Conservation (phyloP, 1,140 invertebrate species). For the Drosophila sucinea region DNA sequence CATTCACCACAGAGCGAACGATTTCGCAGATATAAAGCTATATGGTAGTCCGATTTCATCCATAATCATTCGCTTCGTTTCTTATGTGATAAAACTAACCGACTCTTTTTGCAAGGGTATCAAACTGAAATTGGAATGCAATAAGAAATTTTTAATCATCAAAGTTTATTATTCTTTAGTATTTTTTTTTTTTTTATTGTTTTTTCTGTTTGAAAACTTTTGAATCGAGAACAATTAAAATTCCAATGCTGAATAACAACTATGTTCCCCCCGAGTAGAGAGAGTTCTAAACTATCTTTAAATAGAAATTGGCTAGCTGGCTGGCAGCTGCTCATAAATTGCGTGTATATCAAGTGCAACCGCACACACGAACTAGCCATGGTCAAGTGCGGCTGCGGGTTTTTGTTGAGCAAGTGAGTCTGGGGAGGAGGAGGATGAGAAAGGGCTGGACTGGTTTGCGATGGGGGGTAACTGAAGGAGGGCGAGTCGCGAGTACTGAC, state of each 20-base stretch:
- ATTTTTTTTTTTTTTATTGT: neutral
- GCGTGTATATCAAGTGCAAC: slow-evolving; percentile 1
- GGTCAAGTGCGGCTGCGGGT: slow-evolving; percentile 49
- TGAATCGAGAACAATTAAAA: neutral
- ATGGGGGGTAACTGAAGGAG: neutral
- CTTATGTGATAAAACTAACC: too few relatives aligned
- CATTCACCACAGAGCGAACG: too few relatives aligned
- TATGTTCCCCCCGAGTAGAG: too few relatives aligned
- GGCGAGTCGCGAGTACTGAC: slow-evolving; percentile 16
- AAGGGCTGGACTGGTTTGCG: neutral
- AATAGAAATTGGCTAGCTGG: slow-evolving; percentile 1
- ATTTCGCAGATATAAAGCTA: too few relatives aligned
- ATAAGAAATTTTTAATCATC: too few relatives aligned
- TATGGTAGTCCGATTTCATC: too few relatives aligned
- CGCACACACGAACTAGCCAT: slow-evolving; percentile 26
- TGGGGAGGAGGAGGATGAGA: neutral
- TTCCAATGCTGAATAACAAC: neutral
- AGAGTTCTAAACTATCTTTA: neutral
- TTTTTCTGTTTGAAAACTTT: neutral
- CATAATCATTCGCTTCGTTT: too few relatives aligned
- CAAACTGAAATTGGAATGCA: too few relatives aligned
- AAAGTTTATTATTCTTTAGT: neutral
- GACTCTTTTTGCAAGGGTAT: too few relatives aligned
- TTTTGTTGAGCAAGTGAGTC: neutral
- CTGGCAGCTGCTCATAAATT: slow-evolving; percentile 11